These are phyloP conservation scores for Anabacerthia variegaticeps DNA, from an alignment of 2,797 vertebrate species.

Conservation along the genomic window DNA sequence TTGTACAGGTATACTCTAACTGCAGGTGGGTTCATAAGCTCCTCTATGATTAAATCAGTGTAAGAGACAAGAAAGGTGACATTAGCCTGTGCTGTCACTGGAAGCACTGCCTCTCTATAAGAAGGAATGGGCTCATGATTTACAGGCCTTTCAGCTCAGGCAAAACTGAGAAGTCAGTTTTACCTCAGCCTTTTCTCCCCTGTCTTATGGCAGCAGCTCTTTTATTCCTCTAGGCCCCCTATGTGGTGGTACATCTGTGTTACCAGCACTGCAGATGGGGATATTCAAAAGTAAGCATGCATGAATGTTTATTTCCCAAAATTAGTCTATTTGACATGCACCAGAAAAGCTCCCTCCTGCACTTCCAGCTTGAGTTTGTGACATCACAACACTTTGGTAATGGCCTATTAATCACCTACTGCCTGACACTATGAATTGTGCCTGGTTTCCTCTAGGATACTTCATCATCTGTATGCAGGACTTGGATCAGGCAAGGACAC, in stretches of 20 bases:
- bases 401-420: conserved; percentile 13
- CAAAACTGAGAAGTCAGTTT: not conserved
- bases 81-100: not conserved
- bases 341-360: not conserved
- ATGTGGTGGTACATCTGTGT: not conserved
- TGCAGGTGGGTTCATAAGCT: not conserved
- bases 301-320: not conserved
- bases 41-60: not conserved
- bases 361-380: not conserved
- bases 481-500: not conserved
- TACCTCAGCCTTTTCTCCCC: not conserved
- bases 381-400: conserved; percentile 10
- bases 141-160: not conserved
- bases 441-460: not conserved
- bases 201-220: not conserved
- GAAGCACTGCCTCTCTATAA: not conserved
- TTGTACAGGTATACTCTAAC: not conserved
- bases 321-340: not conserved
- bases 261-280: not conserved
- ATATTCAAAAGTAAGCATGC: not conserved
- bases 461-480: not conserved
- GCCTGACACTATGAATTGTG: not conserved
- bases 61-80: not conserved
- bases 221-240: not conserved
- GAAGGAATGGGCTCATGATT: not conserved